Evolutionary conservation across 1,140 invertebrate genomes (phyloP), one percentile per base, ranked within the genome.

Genomic region (Musca domestica): DNA sequence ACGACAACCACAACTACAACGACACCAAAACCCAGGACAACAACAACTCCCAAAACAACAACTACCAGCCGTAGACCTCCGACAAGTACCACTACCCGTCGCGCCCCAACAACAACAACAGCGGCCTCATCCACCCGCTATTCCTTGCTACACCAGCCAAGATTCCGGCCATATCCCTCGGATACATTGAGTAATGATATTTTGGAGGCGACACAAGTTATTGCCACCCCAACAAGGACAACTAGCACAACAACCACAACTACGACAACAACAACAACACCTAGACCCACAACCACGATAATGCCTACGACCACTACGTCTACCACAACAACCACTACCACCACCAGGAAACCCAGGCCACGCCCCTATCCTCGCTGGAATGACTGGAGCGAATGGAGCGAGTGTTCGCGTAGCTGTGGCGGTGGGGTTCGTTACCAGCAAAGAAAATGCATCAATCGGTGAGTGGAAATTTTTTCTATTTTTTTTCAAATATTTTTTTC

Each of bases 331-430:
- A 27, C 47, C 3, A 64, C 72, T 17, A 75, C 71, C 3, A 74
- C 75, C 0, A 48, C 63, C 14, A 7, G 71, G 61, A 48, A 73
- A 64, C 54, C 9, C 23, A 52, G 76, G 27, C 54, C 71, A 0
- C 71, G 73, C 63, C 69, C 73, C 9, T 80, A 75, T 23, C 84
- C 85, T 19, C 82, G 76, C 61, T 94, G 92, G 92, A 86, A 87
- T 2, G 86, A 89, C 2, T 96, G 94, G 94, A 88, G 88, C 2
- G 81, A 86, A 23, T 88, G 89, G 20, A 88, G 87, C 51, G 83
- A 87, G 5, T 96, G 94, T 79, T 94, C 92, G 1, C 84, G 93
- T 27, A 88, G 90, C 14, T 96, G 94, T 76, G 94, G 93, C 1
- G 93, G 93, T 19, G 94, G 94, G 22, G 91, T 96, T 0, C 86